Conservation (phyloP, 2,888 invertebrate genomes). For the Euproctis similis region DNA sequence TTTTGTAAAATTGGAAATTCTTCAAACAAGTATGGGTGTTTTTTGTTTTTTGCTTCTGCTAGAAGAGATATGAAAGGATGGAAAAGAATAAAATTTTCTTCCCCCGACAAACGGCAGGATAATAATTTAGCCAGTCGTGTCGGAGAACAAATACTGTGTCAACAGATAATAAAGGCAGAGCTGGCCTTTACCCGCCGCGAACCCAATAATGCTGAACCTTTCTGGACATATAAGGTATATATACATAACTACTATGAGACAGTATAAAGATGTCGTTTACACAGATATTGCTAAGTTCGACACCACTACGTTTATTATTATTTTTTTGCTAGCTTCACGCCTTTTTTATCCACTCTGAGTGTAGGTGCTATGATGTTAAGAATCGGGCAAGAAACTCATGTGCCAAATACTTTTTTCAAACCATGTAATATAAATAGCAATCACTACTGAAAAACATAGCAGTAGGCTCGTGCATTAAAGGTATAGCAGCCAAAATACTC, state of each 20-base stretch:
- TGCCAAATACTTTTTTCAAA: too few relatives aligned
- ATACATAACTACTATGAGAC: conserved; percentile 21
- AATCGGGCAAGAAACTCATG: too few relatives aligned
- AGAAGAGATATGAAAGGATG: conserved; percentile 21
- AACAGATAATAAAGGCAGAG: conserved; percentile 51
- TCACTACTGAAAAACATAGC: too few relatives aligned
- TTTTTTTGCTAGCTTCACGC: too few relatives aligned
- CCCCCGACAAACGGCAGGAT: conserved; percentile 31
- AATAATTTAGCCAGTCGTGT: conserved; percentile 46
- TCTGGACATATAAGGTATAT: conserved; percentile 40
- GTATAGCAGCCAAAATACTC: too few relatives aligned
- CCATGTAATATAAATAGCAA: too few relatives aligned
- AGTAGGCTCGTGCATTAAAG: too few relatives aligned
- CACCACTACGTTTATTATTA: too few relatives aligned
- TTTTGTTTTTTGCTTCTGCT: too few relatives aligned
- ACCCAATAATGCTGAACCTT: conserved; percentile 40
- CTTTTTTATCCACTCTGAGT: too few relatives aligned
- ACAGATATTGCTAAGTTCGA: conserved; percentile 42
- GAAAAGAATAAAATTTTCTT: conserved; percentile 23
- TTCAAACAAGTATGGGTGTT: conserved; percentile 25
- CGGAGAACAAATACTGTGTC: conserved; percentile 49
- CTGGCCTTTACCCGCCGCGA: conserved; percentile 36
- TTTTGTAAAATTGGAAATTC: conserved; percentile 24
- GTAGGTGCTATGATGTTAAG: too few relatives aligned
- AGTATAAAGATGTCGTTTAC: conserved; percentile 38